A percentile compares a stretch with the other conserved stretches of the same genome.
These are phyloP conservation scores for human DNA, from an alignment of 2,113 vertebrate species.

Conservation along the genomic window DNA sequence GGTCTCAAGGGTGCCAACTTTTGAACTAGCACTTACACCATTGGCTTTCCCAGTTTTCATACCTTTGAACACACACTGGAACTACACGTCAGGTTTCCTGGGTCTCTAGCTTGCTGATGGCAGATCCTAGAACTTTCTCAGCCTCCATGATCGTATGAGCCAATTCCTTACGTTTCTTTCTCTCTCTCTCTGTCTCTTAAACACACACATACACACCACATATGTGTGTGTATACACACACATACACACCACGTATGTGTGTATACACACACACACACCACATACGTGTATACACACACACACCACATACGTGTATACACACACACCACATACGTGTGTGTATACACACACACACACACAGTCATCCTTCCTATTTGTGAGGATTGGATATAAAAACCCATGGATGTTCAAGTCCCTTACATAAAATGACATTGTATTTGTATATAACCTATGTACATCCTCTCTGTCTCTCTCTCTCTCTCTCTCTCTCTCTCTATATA, in stretches of 20 bases:
- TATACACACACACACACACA: not conserved
- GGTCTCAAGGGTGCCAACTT: not conserved
- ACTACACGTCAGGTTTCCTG: not conserved
- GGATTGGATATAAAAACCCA: not conserved
- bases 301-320: too few species aligned
- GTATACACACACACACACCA: not conserved
- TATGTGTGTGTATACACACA: too few species aligned
- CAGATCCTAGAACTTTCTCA: not conserved
- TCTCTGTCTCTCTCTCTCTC: fast-evolving
- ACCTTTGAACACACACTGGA: not conserved
- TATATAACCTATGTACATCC: not conserved
- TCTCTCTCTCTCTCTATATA: fast-evolving
- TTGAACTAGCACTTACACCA: not conserved
- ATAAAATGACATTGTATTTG: not conserved
- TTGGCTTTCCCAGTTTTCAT: not conserved
- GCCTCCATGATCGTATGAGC: not conserved
- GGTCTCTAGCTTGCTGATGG: not conserved
- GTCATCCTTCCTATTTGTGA: not conserved
- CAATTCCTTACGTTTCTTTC: not conserved
- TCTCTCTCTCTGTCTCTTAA: not conserved
- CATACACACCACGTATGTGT: too few species aligned
- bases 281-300: too few species aligned
- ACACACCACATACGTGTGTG: too few species aligned
- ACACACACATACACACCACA: not conserved
- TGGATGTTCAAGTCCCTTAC: not conserved